Evolutionary conservation across 1,140 invertebrate species (phyloP).

Genomic region (Diorhabda elongata): DNA sequence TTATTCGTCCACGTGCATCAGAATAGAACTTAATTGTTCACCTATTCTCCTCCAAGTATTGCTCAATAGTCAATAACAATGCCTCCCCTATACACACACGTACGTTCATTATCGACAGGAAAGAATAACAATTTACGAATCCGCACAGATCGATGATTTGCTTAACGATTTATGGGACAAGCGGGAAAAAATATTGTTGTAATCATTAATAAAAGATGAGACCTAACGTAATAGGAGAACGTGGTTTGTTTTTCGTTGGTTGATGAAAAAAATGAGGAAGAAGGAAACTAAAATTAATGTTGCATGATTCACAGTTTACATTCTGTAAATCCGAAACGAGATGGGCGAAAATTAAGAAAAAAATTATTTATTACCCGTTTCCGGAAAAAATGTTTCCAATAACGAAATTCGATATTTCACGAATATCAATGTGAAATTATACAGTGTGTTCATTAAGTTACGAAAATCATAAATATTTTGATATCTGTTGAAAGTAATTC

Average conservation of each 20-base stretch:
- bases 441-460: too few relatives aligned
- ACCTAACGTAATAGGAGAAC: background rate
- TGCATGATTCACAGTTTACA: background rate
- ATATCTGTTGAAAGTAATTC: too few relatives aligned
- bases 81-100: constrained; percentile 4
- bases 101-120: constrained; percentile 17
- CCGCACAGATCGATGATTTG: constrained; percentile 21
- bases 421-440: too few relatives aligned
- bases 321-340: background rate
- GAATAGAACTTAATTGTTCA: constrained; percentile 22
- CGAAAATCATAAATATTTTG: too few relatives aligned
- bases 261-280: background rate
- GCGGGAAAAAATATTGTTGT: constrained; percentile 11
- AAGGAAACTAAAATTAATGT: constrained; percentile 3
- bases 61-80: constrained; percentile 18
- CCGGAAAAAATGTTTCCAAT: background rate
- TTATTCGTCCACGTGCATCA: constrained; percentile 18
- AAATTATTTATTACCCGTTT: background rate
- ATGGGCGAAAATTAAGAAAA: background rate
- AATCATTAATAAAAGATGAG: constrained; percentile 13
- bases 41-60: constrained; percentile 22
- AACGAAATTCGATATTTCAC: background rate
- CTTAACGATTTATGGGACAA: constrained; percentile 19
- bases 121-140: constrained; percentile 23
- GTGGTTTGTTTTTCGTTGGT: background rate